Base-by-base conservation (phyloP, 2,888 invertebrate genomes). In the Lordiphosa fenestrarum region DNA sequence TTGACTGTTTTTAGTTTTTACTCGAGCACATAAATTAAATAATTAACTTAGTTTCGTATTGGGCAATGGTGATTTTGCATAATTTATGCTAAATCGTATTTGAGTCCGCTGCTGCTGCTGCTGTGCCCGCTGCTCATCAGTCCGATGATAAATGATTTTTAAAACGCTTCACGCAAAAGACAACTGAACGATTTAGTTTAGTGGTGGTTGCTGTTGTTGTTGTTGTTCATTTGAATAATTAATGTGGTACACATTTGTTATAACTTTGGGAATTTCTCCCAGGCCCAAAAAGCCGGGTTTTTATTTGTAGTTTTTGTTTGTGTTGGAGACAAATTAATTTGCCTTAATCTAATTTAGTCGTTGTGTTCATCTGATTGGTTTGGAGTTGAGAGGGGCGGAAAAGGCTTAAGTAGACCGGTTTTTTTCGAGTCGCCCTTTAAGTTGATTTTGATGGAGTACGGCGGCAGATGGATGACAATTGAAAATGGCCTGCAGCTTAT, bases 11-110 rank as follows among this genome's bases (percentile, higher is more conserved):
- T 53, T 47, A 46, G 57, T 23, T 15, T 46, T 23, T n/a, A n/a
- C 41, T 19, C 21, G 10, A 49, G 41, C 59, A 70, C 53, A 75
- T 75, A 75, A 75, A 75, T 81, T 77, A 77, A 81, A 81, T 77
- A 77, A 81, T 77, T 66, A 78, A 77, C 75, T 77, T 70, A 74
- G 72, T 77, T 68, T 77, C 59, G 47, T 60, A 69, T 69, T 50
- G 33, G 38, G 39, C 57, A 61, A 60, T 70, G 30, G 72, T 56
- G 75, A 71, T 77, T 82, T 66, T 71, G 75, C 71, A 71, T 78
- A 82, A 78, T 69, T 77, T 75, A 78, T 78, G 71, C 75, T 61
- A 70, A 72, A 77, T 66, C 65, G 58, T 65, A 25, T 61, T 52
- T 55, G 54, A 62, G 53, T 51, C 54, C 60, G 51, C 40, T 39